Evolutionary conservation across 92 coral and sea anemone species (phyloP).

Genomic region (Porites lobata): DNA sequence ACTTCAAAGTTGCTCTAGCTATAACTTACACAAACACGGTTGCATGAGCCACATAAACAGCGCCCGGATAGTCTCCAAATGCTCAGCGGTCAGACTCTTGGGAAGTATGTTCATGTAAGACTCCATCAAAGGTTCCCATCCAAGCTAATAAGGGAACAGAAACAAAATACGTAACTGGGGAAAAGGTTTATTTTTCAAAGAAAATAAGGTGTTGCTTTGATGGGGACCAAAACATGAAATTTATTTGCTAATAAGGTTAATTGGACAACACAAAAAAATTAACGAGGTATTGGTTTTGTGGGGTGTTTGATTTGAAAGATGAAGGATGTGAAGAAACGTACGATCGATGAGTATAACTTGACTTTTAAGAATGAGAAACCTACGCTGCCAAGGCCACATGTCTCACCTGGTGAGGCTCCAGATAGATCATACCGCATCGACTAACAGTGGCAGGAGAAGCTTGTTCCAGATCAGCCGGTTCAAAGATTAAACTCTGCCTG

Average conservation of each 20-base stretch:
- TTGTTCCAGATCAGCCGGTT: conserved; percentile 98
- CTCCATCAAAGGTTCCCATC: conserved; percentile 97
- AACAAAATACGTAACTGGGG: neutral
- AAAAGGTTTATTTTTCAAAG: too few species aligned
- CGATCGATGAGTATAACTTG: too few species aligned
- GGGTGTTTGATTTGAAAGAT: too few species aligned
- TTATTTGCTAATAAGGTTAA: neutral
- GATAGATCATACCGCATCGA: conserved; percentile 98
- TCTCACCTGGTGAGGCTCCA: conserved; percentile 94
- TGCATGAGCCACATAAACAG: conserved; percentile 95
- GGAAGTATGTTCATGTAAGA: conserved; percentile 99
- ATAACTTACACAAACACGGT: conserved; percentile 87
- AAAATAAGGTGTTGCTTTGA: too few species aligned
- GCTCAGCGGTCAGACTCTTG: conserved; percentile 78
- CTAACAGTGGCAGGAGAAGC: conserved; percentile 99
- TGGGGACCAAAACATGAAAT: too few species aligned
- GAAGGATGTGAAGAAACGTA: too few species aligned
- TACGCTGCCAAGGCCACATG: neutral
- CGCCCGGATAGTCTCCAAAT: conserved; percentile 81
- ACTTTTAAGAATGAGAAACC: too few species aligned
- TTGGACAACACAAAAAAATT: neutral
- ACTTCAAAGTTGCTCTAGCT: neutral
- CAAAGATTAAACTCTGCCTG: conserved; percentile 96
- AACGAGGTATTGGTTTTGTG: too few species aligned
- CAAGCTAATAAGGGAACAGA: conserved; percentile 62